phyloP scores from a whole-genome alignment of 64 coral and sea anemone genomes.

The Anthopleura sola region DNA sequence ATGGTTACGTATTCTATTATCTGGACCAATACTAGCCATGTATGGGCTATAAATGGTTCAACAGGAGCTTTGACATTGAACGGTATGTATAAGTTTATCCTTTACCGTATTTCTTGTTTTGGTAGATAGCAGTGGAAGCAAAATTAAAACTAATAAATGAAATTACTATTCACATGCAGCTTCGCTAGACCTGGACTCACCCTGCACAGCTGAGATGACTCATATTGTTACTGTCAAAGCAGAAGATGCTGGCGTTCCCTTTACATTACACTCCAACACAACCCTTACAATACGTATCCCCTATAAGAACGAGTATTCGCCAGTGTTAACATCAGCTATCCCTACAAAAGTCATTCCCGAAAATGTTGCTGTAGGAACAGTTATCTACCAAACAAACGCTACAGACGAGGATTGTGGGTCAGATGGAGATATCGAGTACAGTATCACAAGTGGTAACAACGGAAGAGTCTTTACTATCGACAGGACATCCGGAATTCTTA shows the following conservation, averaged over 20 bases:
- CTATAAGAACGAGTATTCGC: conserved; percentile 64
- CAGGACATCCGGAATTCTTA: conserved; percentile 48
- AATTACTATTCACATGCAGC: background rate
- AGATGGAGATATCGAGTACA: conserved; percentile 48
- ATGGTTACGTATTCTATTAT: conserved; percentile 40
- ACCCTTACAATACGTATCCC: conserved; percentile 38
- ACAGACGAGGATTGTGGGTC: conserved; percentile 36
- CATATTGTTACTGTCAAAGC: conserved; percentile 35
- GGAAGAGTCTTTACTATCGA: background rate
- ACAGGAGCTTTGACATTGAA: conserved; percentile 38
- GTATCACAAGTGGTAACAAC: conserved; percentile 21
- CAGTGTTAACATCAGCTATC: conserved; percentile 26
- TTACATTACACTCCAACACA: conserved; percentile 25
- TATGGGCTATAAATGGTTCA: conserved; percentile 15
- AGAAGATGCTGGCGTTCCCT: conserved; percentile 40
- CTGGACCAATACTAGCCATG: background rate
- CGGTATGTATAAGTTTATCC: background rate
- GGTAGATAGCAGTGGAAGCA: background rate
- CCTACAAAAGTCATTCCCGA: conserved; percentile 39
- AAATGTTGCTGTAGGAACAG: conserved; percentile 39
- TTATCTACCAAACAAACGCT: conserved; percentile 50
- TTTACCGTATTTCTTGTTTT: background rate
- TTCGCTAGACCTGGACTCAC: background rate
- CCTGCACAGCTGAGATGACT: background rate
- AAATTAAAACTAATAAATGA: background rate